Base-by-base conservation (phyloP, 2,797 vertebrate genomes). In the Lateolabrax maculatus region DNA sequence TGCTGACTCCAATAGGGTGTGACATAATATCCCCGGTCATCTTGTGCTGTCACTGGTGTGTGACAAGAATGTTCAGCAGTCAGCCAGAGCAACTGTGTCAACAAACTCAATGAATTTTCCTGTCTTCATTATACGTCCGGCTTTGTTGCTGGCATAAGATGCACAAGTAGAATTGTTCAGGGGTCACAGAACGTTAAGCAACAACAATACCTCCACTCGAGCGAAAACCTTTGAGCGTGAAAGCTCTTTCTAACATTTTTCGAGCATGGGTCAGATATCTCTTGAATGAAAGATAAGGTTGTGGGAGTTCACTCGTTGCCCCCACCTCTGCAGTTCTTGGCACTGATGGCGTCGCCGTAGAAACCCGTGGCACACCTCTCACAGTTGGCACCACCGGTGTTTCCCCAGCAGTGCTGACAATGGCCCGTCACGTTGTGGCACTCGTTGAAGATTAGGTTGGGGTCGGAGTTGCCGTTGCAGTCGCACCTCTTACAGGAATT, bases 381-480 rank as follows among this genome's bases (percentile, higher is more conserved):
- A 3, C 98, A 99, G 65, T 95, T 95, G 90, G 95, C 94, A 0
- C 98, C 98, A 0, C 94, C 95, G 0, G 97, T 98, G 92, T 98
- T 95, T 16, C 80, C 95, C 93, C 98, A 95, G 91, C 98, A 99
- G 75, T 97, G 97, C 82, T 96, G 95, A 64, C 98, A 99, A 84
- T 96, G 94, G 37, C 98, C 98, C 0, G 97, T 99, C 80, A 96
- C 87, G 57, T 99, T 98, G 92, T 99, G 96, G 64, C 98, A 99
- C 81, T 99, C 97, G 29, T 96, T 97, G 88, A 99, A 97, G 89
- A 99, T 98, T 78, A 98, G 87, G 90, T 99, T 99, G 39, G 98
- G 98, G 92, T 99, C 98, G 0, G 98, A 97, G 94, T 99, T 99
- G 56, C 97, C 96, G 4, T 96, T 99, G 88, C 98, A 99, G 90